A percentile compares a stretch with the other conserved stretches of the same genome.
Conservation (phyloP, 1,140 invertebrate species). For the Pollicipes pollicipes region DNA sequence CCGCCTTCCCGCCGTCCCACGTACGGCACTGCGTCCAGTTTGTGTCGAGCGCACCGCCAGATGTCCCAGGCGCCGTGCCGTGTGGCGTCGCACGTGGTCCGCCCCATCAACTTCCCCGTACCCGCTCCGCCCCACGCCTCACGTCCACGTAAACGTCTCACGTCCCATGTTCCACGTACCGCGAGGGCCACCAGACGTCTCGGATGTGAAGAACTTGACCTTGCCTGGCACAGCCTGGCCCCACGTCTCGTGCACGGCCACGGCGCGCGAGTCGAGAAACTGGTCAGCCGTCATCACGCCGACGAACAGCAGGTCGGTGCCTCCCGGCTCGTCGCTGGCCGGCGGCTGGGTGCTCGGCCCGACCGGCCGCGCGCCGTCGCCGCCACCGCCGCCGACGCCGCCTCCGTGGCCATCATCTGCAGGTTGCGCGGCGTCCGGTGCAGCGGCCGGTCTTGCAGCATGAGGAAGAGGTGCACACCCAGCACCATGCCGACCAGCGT, state of each 20-base stretch:
- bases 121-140: no score
- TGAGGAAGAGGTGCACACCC: no score
- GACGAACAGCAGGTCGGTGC: slow-evolving; percentile 43
- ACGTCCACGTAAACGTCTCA: no score
- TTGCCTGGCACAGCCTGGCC: slow-evolving; percentile 66
- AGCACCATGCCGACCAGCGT: no score
- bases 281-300: slow-evolving; percentile 92
- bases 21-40: no score
- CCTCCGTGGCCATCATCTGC: no score
- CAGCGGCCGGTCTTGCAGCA: background rate
- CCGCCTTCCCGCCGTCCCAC: no score
- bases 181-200: slow-evolving; percentile 38
- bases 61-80: no score
- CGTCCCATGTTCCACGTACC: background rate
- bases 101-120: no score
- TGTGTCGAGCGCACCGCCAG: no score
- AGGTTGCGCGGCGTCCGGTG: background rate
- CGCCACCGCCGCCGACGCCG: no score
- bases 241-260: slow-evolving; percentile 83
- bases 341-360: background rate
- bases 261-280: slow-evolving; percentile 65
- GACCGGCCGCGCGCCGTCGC: background rate
- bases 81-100: no score
- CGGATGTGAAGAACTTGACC: slow-evolving; percentile 74
- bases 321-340: background rate